Base-by-base conservation (phyloP, 2,113 vertebrate species). In the Oreochromis niloticus region DNA sequence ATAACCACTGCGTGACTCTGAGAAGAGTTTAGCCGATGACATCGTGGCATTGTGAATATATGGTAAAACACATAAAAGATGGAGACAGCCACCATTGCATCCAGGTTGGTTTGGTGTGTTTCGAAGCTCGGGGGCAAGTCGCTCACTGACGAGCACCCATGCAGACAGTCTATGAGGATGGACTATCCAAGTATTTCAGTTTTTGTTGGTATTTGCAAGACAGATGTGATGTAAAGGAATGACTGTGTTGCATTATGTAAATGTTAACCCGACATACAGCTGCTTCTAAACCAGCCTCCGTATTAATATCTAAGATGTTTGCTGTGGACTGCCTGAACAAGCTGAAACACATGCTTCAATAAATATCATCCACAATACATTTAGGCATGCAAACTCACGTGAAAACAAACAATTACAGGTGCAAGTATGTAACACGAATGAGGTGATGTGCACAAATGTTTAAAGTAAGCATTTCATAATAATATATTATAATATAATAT, bases 111-210 rank as follows among this genome's bases (percentile, higher is more conserved):
- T 52, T n/a, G 16, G 46, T n/a, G 24, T 1, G 2, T 32, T 8
- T 50, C 1, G 9, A 71, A 4, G 36, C 39, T 41, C 3, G 2
- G 0, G 19, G 66, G 43, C 41, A 75, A 75, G 12, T 1, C 6
- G 2, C 6, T 66, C 36, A 7, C 3, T 11, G 4, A 12, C 34
- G 19, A 36, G 66, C 66, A 73, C 22, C 39, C 22, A 1, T 1
- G 43, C 14, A 50, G 3, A 9, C 19, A 17, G 16, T 52, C 50
- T n/a, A 9, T 54, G 4, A n/a, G 19, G 5, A 10, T 22, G 9
- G 4, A 19, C 16, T 12, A 0, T 50, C 0, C 17, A 19, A 50
- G 27, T 19, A 11, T 30, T 48, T 48, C 43, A 5, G 0, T 5
- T 50, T n/a, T 19, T n/a, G 24, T 12, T 11, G 24, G 41, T 7